A percentile compares a stretch with the other conserved stretches of the same genome.
phyloP scores from a whole-genome alignment of 2,113 vertebrate genomes.

The Rousettus leschenaultii region DNA sequence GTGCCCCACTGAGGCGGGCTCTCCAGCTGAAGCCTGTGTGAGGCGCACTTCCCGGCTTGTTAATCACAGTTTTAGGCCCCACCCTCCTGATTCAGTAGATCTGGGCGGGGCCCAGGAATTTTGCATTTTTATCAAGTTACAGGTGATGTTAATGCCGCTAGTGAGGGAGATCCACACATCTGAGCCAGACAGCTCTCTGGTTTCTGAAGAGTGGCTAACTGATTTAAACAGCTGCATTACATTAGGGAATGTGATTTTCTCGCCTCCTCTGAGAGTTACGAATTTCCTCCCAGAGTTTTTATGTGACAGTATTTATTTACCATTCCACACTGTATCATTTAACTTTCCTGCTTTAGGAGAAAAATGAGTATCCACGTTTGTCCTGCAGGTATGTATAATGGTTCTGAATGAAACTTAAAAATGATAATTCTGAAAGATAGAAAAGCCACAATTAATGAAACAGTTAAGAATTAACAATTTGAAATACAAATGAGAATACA shows the following conservation, averaged over 20 bases:
- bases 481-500: neutral
- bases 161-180: neutral
- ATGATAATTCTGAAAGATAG: neutral
- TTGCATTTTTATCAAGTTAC: neutral
- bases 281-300: conserved; percentile 32
- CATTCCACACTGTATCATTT: neutral
- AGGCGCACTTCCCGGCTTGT: neutral
- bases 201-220: neutral
- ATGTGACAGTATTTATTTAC: neutral
- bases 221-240: neutral
- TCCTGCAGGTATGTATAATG: neutral
- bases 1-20: neutral
- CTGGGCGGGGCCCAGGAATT: neutral
- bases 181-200: neutral
- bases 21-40: neutral
- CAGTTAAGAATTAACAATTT: conserved; percentile 16
- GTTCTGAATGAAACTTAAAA: conserved; percentile 28
- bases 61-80: neutral
- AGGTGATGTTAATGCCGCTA: neutral
- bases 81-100: neutral
- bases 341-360: neutral
- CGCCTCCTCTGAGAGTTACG: neutral
- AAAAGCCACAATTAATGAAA: neutral
- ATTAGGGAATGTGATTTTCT: neutral
- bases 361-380: neutral